Conservation (phyloP, 2,888 invertebrate species). For the Euplexia lucipara region DNA sequence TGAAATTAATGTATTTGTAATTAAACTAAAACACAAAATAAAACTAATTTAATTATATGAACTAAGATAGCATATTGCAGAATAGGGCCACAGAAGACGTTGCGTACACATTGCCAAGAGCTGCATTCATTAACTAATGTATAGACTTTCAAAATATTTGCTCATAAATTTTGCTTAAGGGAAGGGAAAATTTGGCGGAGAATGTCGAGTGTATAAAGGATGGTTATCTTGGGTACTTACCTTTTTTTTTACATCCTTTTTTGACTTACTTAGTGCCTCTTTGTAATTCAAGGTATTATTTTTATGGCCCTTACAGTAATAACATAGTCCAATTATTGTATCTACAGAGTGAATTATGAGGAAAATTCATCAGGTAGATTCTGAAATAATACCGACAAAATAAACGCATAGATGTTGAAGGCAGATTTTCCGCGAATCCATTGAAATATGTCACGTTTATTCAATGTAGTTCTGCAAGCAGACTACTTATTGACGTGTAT, state of each 20-base stretch:
- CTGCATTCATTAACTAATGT: constrained; percentile 91
- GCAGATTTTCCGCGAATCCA: neutral
- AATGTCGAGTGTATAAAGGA: constrained; percentile 74
- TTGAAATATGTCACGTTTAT: neutral
- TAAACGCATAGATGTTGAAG: neutral
- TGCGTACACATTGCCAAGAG: constrained; percentile 82
- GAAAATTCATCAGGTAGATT: constrained; percentile 9
- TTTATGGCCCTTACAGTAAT: constrained; percentile 19
- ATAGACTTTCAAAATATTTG: constrained; percentile 90
- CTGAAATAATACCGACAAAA: neutral
- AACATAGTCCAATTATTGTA: neutral
- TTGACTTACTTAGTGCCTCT: neutral
- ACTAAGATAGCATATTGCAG: constrained; percentile 60
- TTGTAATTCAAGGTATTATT: constrained; percentile 27
- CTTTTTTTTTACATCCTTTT: constrained; percentile 20
- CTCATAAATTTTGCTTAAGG: constrained; percentile 87
- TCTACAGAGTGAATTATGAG: too few relatives aligned
- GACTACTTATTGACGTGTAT: neutral
- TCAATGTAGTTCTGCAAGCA: neutral
- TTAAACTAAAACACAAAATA: neutral
- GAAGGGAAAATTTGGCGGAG: constrained; percentile 77
- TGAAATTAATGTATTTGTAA: too few relatives aligned
- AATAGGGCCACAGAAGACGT: constrained; percentile 79
- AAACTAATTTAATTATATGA: too few relatives aligned
- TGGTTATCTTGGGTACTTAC: constrained; percentile 63